Percentiles rank a stretch among this genome's conserved stretches.
phyloP scores from a whole-genome alignment of 2,797 vertebrate species.

The Urophycis tenuis region DNA sequence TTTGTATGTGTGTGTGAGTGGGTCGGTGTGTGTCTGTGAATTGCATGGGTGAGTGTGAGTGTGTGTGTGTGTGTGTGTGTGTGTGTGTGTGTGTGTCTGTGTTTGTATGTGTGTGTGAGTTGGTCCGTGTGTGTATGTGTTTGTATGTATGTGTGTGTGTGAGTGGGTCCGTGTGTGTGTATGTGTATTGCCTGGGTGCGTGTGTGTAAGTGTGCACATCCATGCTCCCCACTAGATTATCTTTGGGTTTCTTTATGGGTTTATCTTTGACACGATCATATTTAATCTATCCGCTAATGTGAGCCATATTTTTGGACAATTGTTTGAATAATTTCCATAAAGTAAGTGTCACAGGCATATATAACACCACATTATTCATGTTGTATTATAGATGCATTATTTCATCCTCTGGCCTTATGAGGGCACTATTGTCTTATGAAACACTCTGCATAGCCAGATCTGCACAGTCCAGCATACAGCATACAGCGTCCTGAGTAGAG shows the following conservation, averaged over 20 bases:
- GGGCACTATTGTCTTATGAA: constrained; percentile 68
- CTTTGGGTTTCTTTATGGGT: neutral
- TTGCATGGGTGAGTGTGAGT: too few relatives aligned
- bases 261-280: neutral
- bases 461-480: neutral
- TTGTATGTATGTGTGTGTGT: neutral
- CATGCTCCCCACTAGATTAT: neutral
- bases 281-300: neutral
- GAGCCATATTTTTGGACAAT: neutral
- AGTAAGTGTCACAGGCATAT: neutral
- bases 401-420: constrained; percentile 47
- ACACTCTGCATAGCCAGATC: neutral
- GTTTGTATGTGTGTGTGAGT: neutral
- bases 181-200: neutral
- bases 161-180: too few relatives aligned
- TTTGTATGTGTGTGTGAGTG: neutral
- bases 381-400: constrained; percentile 4
- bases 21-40: neutral
- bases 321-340: neutral
- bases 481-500: too few relatives aligned
- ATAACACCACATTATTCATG: neutral
- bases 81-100: constrained; percentile 8
- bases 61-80: neutral
- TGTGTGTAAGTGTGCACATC: neutral
- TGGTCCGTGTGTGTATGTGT: neutral